These are phyloP conservation scores for Eulemur mongoz DNA, from an alignment of 2,797 vertebrate species.

Conservation along the genomic window DNA sequence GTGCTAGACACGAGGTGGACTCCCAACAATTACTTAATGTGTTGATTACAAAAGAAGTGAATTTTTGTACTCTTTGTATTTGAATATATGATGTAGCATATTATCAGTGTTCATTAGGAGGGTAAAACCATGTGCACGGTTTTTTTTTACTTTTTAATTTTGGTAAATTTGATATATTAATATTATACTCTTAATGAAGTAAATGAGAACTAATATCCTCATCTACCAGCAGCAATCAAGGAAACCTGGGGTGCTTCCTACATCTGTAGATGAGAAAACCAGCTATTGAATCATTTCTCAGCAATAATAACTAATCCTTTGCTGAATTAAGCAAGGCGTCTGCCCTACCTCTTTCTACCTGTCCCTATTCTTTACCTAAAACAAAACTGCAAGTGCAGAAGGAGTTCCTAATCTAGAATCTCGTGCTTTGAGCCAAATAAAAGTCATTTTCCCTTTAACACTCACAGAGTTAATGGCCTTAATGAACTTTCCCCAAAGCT, in stretches of 20 bases:
- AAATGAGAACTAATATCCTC: conserved; percentile 47
- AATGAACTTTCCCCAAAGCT: background rate
- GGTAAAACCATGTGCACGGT: background rate
- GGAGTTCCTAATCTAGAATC: conserved; percentile 15
- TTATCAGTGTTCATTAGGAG: background rate
- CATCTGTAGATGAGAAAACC: background rate
- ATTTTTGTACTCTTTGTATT: background rate
- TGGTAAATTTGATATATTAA: conserved; percentile 41
- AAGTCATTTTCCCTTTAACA: conserved; percentile 30
- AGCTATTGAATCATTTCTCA: conserved; percentile 30
- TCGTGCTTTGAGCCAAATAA: background rate
- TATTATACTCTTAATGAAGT: background rate
- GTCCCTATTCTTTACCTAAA: background rate
- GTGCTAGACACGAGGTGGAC: background rate
- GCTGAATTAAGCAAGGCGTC: background rate
- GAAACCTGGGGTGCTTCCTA: conserved; percentile 13
- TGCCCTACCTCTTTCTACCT: background rate
- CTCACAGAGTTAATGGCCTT: background rate
- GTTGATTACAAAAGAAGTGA: conserved; percentile 1
- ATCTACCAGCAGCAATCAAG: conserved; percentile 41
- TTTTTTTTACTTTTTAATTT: background rate
- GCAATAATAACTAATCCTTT: conserved; percentile 31
- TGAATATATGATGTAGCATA: background rate
- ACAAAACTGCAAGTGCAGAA: conserved; percentile 19
- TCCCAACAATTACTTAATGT: background rate